Evolutionary conservation across 2,113 vertebrate genomes (phyloP), one percentile per base, ranked within the genome.

Genomic region (Gallinago paraguaiae): DNA sequence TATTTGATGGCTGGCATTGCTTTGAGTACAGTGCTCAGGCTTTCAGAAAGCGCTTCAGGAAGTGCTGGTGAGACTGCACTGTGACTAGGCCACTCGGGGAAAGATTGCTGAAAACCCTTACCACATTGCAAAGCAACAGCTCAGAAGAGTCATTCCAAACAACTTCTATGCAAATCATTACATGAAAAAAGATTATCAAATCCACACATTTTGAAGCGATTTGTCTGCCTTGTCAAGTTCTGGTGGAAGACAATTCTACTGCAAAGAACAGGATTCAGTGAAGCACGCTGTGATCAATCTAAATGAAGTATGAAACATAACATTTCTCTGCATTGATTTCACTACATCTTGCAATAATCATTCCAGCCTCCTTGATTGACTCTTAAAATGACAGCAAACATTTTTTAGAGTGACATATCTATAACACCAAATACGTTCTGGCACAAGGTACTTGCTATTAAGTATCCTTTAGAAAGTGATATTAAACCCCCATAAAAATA

Each of bases 271-370:
- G 20, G 80, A 87, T 56, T 76, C 70, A 45, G 12, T 17, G 11
- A 76, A 82, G 59, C 95, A n/a, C 6, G 12, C 16, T 45, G 69
- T 54, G 60, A 96, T 89, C 92, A 78, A 82, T 91, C 86, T 87
- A 84, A 95, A 88, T 71, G 59, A 95, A 92, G 37, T 37, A 83
- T 90, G 77, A 90, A 96, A 97, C 15, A 86, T 22, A 85, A 93
- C 80, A 90, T 90, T 92, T 71, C 82, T 89, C 80, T 74, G 72
- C 86, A 91, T 81, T 88, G 92, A 97, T 96, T 95, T 80, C 89
- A 83, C 63, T 89, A 45, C 43, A 83, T 86, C 86, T 95, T 92
- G 60, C 57, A 94, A 95, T 76, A 94, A 95, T 94, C 70, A 69
- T 82, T 88, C 85, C 85, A 96, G 75, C 65, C 91, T 94, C 59